Conservation (phyloP, 2,113 vertebrate species). For the Etheostoma spectabile region DNA sequence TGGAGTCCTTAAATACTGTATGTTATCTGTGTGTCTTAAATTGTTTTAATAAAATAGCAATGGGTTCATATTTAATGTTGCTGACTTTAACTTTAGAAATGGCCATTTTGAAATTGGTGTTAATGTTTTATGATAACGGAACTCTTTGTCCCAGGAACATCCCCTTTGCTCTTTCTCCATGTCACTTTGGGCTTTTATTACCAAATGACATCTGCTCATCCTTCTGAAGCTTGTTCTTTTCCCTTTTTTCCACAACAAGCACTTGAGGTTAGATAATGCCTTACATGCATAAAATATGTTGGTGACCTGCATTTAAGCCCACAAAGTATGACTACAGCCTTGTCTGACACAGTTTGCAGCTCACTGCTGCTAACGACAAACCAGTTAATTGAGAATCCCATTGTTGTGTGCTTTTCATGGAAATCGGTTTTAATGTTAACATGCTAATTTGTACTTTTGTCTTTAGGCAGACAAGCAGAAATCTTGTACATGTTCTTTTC, state of each 20-base stretch:
- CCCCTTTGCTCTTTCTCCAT: neutral
- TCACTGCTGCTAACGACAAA: slow-evolving; percentile 43
- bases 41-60: slow-evolving; percentile 11
- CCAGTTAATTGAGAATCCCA: slow-evolving; percentile 40
- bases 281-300: neutral
- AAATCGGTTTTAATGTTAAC: slow-evolving; percentile 38
- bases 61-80: neutral
- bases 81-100: slow-evolving; percentile 11
- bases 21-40: neutral
- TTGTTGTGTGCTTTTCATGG: slow-evolving; percentile 28
- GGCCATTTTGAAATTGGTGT: slow-evolving; percentile 15
- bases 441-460: slow-evolving; percentile 42
- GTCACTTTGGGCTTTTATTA: slow-evolving; percentile 11
- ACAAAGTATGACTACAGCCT: slow-evolving; percentile 4
- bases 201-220: slow-evolving; percentile 1
- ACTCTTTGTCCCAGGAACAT: neutral
- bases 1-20: neutral
- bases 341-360: slow-evolving; percentile 14
- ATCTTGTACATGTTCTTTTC: slow-evolving; percentile 14
- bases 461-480: slow-evolving; percentile 36
- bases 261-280: neutral
- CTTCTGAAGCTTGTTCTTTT: neutral
- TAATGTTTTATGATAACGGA: slow-evolving; percentile 9
- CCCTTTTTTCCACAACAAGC: neutral
- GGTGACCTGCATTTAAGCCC: slow-evolving; percentile 4